These are phyloP conservation scores for Spongia lamella DNA, from an alignment of 37 sponge, comb jelly and placozoan species.

Conservation along the genomic window DNA sequence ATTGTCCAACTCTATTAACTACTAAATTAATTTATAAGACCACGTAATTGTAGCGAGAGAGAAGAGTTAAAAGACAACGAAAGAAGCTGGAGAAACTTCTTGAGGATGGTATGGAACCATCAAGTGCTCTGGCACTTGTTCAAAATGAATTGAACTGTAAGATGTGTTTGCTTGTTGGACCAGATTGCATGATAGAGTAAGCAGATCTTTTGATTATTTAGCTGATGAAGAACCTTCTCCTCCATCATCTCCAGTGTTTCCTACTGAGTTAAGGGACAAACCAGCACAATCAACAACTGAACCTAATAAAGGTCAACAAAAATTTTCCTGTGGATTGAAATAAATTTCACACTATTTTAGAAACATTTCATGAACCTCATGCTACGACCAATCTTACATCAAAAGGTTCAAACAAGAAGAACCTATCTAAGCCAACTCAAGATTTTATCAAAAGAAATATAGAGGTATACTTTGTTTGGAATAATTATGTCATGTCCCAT, in stretches of 20 bases:
- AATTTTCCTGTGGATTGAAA: background rate
- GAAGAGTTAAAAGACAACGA: no score
- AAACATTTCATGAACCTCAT: no score
- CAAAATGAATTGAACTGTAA: no score
- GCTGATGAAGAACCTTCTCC: background rate
- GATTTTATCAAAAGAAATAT: slow-evolving; percentile 16
- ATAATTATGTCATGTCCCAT: background rate
- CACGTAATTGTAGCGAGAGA: no score
- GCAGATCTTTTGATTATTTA: background rate
- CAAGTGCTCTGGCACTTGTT: no score
- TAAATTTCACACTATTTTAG: no score
- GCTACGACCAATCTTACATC: no score
- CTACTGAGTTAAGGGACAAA: background rate
- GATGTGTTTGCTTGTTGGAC: background rate
- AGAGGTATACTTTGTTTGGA: background rate
- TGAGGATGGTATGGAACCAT: no score
- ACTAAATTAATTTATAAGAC: no score
- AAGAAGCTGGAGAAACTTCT: no score
- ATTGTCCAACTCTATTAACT: no score
- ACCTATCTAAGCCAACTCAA: background rate
- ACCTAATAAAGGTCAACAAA: background rate
- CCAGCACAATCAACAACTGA: background rate
- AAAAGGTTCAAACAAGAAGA: background rate
- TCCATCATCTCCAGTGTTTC: slow-evolving; percentile 12
- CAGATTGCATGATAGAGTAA: background rate